phyloP scores from a whole-genome alignment of 2,797 vertebrate species.

The Toxotes lorentzi region DNA sequence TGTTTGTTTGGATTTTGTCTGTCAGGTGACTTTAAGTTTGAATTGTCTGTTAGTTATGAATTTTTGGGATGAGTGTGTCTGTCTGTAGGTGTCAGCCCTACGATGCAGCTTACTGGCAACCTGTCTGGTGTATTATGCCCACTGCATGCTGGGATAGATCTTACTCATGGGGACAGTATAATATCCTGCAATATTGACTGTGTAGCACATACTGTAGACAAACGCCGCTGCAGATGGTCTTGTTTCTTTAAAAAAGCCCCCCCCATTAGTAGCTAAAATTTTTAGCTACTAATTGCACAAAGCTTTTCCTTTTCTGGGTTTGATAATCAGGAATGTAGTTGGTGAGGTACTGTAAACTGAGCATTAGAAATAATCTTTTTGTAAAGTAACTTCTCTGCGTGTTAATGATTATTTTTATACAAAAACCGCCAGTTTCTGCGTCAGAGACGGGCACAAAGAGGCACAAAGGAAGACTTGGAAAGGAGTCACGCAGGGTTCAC shows the following conservation, averaged over 20 bases:
- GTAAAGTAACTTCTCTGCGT: slow-evolving; percentile 7
- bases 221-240: neutral
- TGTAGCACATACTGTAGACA: neutral
- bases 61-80: slow-evolving; percentile 15
- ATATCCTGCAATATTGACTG: neutral
- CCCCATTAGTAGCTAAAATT: no score
- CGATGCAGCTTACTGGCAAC: slow-evolving; percentile 28
- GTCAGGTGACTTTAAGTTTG: slow-evolving; percentile 29
- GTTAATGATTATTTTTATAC: slow-evolving; percentile 17
- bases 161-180: neutral
- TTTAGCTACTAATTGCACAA: neutral
- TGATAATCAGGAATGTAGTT: slow-evolving; percentile 7
- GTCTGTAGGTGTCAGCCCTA: slow-evolving; percentile 9
- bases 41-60: neutral
- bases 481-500: slow-evolving; percentile 61
- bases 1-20: neutral
- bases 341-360: neutral
- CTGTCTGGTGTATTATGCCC: slow-evolving; percentile 2
- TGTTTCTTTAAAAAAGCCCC: neutral
- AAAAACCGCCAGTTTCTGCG: slow-evolving; percentile 33
- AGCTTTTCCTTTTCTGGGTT: neutral
- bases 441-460: slow-evolving; percentile 34
- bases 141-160: slow-evolving; percentile 30
- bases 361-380: neutral
- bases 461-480: slow-evolving; percentile 42